Evolutionary conservation across 2,888 invertebrate species (phyloP).

Genomic region (Pristionchus maxplancki): DNA sequence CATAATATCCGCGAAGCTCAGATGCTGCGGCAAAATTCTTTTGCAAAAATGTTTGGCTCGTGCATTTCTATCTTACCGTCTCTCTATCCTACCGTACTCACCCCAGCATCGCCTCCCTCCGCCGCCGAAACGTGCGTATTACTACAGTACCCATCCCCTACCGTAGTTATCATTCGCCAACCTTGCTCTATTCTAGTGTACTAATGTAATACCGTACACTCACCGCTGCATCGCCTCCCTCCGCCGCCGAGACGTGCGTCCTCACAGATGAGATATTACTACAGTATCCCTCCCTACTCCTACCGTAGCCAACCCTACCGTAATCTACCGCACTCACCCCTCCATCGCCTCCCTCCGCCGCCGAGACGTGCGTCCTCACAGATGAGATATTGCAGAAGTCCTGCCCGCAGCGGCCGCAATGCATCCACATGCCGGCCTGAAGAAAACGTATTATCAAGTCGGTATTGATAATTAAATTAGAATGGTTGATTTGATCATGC

Average conservation of each 20-base stretch:
- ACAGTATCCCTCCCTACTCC: too few species aligned
- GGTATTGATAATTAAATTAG: too few species aligned
- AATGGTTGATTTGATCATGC: too few species aligned
- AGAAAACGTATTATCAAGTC: neutral
- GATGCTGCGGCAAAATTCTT: too few species aligned
- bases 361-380: neutral
- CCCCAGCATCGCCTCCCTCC: neutral
- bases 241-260: neutral
- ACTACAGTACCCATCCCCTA: too few species aligned
- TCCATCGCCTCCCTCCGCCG: neutral
- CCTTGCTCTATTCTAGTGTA: neutral
- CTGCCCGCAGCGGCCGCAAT: neutral
- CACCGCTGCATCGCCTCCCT: neutral
- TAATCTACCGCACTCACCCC: neutral
- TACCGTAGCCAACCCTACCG: neutral
- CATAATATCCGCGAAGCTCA: neutral
- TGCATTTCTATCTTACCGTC: too few species aligned
- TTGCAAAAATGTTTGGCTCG: too few species aligned
- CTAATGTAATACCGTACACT: neutral
- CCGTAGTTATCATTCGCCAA: too few species aligned
- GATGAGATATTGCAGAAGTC: slow-evolving; percentile 23
- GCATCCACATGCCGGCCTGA: slow-evolving; percentile 23
- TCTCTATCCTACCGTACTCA: neutral
- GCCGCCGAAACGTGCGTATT: neutral
- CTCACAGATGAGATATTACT: slow-evolving; percentile 17